Conservation (phyloP, 2,888 invertebrate species). For the Sphecodes monilicornis region DNA sequence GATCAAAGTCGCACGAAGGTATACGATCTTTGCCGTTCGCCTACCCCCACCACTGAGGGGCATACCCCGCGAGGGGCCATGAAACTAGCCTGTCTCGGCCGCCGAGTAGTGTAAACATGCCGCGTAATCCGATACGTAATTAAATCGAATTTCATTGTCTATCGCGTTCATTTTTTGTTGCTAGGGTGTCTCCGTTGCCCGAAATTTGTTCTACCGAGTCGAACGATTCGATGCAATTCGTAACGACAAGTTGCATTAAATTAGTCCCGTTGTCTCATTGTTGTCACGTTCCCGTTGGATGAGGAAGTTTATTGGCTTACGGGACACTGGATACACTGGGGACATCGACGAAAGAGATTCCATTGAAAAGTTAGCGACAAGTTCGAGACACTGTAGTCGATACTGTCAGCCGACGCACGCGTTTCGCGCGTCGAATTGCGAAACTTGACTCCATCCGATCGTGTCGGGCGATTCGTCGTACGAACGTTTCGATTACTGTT, state of each 20-base stretch:
- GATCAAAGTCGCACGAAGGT: too few relatives aligned
- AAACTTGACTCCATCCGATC: neutral
- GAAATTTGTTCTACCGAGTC: neutral
- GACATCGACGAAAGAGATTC: slow-evolving; percentile 10
- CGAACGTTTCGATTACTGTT: slow-evolving; percentile 31
- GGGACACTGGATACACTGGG: neutral
- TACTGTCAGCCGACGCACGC: neutral
- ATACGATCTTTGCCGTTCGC: too few relatives aligned
- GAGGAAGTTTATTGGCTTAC: slow-evolving; percentile 5
- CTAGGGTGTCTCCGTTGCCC: too few relatives aligned
- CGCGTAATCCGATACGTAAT: too few relatives aligned
- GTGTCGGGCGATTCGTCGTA: slow-evolving; percentile 12
- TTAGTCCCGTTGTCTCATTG: slow-evolving; percentile 18
- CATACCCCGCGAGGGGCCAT: too few relatives aligned
- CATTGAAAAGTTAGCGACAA: slow-evolving; percentile 39
- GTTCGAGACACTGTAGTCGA: slow-evolving; percentile 12
- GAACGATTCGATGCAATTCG: neutral
- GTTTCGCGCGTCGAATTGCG: slow-evolving; percentile 32
- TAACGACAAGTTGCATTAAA: neutral
- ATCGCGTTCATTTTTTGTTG: neutral
- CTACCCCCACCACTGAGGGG: too few relatives aligned
- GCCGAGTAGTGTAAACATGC: too few relatives aligned
- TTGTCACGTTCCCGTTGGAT: slow-evolving; percentile 2
- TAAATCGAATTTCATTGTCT: neutral
- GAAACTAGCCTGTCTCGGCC: too few relatives aligned